Evolutionary conservation across 2,797 vertebrate species (phyloP), one percentile per base, ranked within the genome.

Genomic region (Mastacembelus armatus): DNA sequence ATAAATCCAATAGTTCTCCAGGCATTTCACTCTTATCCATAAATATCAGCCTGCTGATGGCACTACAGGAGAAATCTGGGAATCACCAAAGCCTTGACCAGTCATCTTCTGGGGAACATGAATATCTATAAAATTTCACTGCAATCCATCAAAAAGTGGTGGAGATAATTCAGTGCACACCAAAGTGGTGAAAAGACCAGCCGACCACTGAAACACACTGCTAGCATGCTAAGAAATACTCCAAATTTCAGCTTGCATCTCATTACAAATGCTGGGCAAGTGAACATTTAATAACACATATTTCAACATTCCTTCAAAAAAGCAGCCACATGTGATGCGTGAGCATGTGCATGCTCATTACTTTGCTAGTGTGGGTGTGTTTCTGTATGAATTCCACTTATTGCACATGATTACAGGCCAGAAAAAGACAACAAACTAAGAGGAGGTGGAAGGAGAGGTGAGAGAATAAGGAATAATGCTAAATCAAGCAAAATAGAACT

Each of bases 401-500:
- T n/a, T n/a, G n/a, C n/a, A 52, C 42, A 71, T 70, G 42, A 71
- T 71, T 60, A 74, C 68, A 66, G 32, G 27, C 56, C 69, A 74
- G n/a, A n/a, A 72, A 58, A 68, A 70, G 67, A 68, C 59, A 70
- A 67, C 69, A 64, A 75, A n/a, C n/a, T 67, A 66, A 84, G 57
- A 71, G 63, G 66, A 80, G 60, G 59, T 60, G 66, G 51, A 66
- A 64, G 30, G 39, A 66, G 12, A 74, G 39, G 51, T 0, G 5
- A 22, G 60, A 55, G 40, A 40, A 32, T 24, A 2, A 4, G 4
- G n/a, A 15, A 0, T 0, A 26, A 38, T 39, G 21, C 30, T 3
- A 77, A 80, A 77, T 69, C 50, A 71, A 81, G 79, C 45, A 67
- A 61, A 76, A 78, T 33, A 71, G 52, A 82, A 76, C 74, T 40